phyloP scores from a whole-genome alignment of 92 coral and sea anemone genomes.

The Bergia puertoricense region DNA sequence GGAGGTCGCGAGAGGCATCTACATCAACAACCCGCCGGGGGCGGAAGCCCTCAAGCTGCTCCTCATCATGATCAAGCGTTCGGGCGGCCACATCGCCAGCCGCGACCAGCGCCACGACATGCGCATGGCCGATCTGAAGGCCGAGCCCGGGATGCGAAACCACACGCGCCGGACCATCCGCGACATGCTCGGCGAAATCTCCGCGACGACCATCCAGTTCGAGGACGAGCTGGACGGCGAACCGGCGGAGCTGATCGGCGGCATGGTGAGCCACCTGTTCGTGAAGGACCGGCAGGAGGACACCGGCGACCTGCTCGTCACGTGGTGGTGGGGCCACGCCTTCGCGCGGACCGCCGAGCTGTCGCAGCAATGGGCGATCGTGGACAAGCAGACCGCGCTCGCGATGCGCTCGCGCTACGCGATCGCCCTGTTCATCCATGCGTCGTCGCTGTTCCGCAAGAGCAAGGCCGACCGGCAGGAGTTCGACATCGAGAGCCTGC shows the following conservation, averaged over 20 bases:
- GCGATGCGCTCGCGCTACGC: constrained; percentile 18
- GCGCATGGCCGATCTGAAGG: constrained; percentile 17
- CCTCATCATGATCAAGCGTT: constrained; percentile 14
- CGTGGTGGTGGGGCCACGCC: constrained; percentile 18
- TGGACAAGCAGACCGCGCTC: constrained; percentile 17
- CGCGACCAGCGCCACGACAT: constrained; percentile 17
- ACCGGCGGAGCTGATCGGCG: constrained; percentile 18
- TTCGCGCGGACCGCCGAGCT: constrained; percentile 18
- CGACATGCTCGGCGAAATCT: constrained; percentile 15
- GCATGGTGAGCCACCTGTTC: constrained; percentile 16
- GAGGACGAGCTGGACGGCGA: constrained; percentile 17
- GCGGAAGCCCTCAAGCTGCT: constrained; percentile 17
- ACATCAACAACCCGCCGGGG: constrained; percentile 17
- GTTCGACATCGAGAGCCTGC: constrained; percentile 16
- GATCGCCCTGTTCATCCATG: constrained; percentile 15
- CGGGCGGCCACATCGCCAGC: constrained; percentile 18
- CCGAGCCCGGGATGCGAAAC: constrained; percentile 17
- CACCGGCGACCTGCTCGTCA: constrained; percentile 17
- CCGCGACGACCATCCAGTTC: constrained; percentile 17
- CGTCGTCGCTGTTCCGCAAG: constrained; percentile 17
- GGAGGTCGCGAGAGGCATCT: constrained; percentile 17
- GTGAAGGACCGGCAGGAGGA: constrained; percentile 17
- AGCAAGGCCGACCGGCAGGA: constrained; percentile 17
- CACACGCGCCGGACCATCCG: constrained; percentile 18
- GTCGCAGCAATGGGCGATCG: constrained; percentile 17